Evolutionary conservation across 2,888 invertebrate genomes (phyloP), one percentile per base, ranked within the genome.

Genomic region (Harpalus rufipes): DNA sequence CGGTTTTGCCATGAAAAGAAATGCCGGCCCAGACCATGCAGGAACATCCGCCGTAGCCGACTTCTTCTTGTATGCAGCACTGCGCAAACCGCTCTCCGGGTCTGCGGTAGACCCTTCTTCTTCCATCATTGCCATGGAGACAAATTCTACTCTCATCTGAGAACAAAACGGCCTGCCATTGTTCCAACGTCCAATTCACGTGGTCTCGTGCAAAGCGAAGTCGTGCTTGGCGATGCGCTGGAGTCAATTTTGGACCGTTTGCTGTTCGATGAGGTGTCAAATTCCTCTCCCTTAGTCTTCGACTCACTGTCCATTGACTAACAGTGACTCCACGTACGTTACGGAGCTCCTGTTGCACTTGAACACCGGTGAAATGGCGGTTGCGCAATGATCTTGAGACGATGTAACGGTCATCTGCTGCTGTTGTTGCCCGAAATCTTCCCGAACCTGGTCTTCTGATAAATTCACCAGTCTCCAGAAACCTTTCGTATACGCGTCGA

Each of bases 71-170:
- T n/a, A n/a, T n/a, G n/a, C n/a, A n/a, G n/a, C n/a, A n/a, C n/a
- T n/a, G n/a, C n/a, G n/a, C n/a, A n/a, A n/a, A n/a, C n/a, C n/a
- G n/a, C n/a, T n/a, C n/a, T n/a, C n/a, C n/a, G n/a, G n/a, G n/a
- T n/a, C n/a, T n/a, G n/a, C n/a, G n/a, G n/a, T n/a, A n/a, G n/a
- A n/a, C n/a, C n/a, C 41, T 86, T 81, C 68, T 87, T 87, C 87
- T 86, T 84, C 85, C 81, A 86, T 87, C 86, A 85, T 79, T 87
- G 86, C 86, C 86, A 86, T 86, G 78, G 85, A 87, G 85, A 76
- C 80, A 87, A 78, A 87, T 86, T 58, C 87, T 86, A 59, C 86
- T 86, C 86, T 86, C 87, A 86, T 88, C 86, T 84, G 86, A 87
- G 84, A 88, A 85, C 68, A 87, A 84, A 88, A 87, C 86, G 86